Evolutionary conservation across 2,888 invertebrate genomes (phyloP).

Genomic region (Chaetogeoica ovagalla): DNA sequence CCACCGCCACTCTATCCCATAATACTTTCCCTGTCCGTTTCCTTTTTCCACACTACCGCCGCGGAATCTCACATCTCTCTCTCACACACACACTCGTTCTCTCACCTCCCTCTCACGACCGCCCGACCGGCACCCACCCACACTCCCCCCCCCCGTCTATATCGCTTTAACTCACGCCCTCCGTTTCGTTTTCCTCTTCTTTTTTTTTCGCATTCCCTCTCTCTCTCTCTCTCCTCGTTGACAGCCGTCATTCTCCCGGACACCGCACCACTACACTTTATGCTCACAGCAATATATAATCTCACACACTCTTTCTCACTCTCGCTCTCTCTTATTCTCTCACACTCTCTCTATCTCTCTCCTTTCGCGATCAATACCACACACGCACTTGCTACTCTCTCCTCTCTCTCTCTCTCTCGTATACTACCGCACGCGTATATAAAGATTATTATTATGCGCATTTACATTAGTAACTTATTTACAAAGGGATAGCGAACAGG

Average conservation of each 20-base stretch:
- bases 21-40: neutral
- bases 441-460: neutral
- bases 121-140: neutral
- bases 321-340: neutral
- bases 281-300: neutral
- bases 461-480: neutral
- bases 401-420: too few relatives aligned
- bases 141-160: conserved; percentile 2
- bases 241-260: conserved; percentile 51
- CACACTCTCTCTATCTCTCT: neutral
- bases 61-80: too few relatives aligned
- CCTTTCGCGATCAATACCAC: neutral
- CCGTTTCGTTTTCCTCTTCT: neutral
- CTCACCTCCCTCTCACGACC: neutral
- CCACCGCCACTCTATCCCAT: too few relatives aligned
- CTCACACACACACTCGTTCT: neutral
- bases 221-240: conserved; percentile 32
- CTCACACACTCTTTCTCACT: too few relatives aligned
- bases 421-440: neutral
- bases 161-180: conserved; percentile 6
- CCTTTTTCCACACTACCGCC: neutral
- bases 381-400: neutral
- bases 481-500: too few relatives aligned
- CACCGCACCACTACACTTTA: conserved; percentile 27
- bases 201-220: neutral